Evolutionary conservation across 2,888 invertebrate species (phyloP).

Genomic region (Phasia obesa): DNA sequence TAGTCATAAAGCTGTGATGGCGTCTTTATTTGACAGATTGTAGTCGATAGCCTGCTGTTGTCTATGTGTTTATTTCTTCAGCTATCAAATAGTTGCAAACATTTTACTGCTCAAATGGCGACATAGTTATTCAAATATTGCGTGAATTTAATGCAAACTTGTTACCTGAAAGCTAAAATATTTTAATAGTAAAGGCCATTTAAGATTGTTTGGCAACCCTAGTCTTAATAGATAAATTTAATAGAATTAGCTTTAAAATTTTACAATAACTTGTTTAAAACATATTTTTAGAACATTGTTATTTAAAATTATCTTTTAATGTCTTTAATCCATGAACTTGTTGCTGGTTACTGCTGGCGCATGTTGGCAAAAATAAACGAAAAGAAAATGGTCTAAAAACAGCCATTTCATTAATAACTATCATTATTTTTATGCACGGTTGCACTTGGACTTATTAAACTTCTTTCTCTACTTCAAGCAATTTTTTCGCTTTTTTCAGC

Average conservation of each 20-base stretch:
- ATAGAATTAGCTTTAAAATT: background rate
- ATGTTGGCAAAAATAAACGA: slow-evolving; percentile 26
- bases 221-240: background rate
- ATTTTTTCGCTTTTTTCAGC: slow-evolving; percentile 9
- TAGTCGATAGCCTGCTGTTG: no score
- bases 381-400: slow-evolving; percentile 35
- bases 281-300: background rate
- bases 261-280: background rate
- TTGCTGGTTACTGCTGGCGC: slow-evolving; percentile 11
- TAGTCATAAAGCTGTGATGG: no score
- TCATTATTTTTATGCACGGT: slow-evolving; percentile 63
- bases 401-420: slow-evolving; percentile 56
- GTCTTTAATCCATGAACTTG: slow-evolving; percentile 26
- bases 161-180: no score
- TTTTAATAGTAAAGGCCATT: no score
- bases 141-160: no score
- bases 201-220: background rate
- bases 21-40: no score
- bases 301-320: slow-evolving; percentile 1
- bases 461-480: slow-evolving; percentile 43
- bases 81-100: no score
- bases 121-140: no score
- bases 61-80: no score
- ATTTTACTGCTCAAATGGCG: no score
- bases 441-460: slow-evolving; percentile 63